A percentile compares a stretch with the other conserved stretches of the same genome.
phyloP scores from a whole-genome alignment of 2,888 invertebrate species.

The Drosophila dives region DNA sequence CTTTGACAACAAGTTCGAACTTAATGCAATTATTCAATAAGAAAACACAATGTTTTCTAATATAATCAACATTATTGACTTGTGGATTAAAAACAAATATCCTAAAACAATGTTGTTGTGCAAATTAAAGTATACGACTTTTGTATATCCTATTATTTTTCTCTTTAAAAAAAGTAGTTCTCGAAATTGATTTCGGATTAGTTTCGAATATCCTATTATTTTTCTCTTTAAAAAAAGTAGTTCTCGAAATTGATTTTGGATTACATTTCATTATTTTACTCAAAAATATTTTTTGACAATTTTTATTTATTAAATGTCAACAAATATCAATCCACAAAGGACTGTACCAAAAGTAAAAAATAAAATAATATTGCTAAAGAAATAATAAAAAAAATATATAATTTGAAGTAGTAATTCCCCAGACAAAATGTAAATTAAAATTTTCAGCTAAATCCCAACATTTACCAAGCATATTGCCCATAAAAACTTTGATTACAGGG shows the following conservation, averaged over 20 bases:
- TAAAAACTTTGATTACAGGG: constrained; percentile 12
- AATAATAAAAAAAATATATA: not conserved
- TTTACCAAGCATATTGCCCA: not conserved
- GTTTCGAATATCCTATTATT: constrained; percentile 31
- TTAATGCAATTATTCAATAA: constrained; percentile 35
- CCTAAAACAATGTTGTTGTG: not conserved
- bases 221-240: not conserved
- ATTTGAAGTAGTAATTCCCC: not conserved
- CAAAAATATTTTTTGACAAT: not conserved
- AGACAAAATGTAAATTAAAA: not conserved
- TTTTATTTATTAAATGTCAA: not conserved
- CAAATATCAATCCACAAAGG: not conserved
- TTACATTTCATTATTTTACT: not conserved
- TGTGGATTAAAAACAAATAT: constrained; percentile 27
- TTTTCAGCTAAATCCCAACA: not conserved
- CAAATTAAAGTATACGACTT: rapidly evolving
- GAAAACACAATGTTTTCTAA: constrained; percentile 47
- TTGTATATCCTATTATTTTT: constrained; percentile 23
- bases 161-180: not conserved
- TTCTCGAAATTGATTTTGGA: not conserved
- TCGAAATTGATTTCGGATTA: not conserved
- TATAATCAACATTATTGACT: constrained; percentile 48
- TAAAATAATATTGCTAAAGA: not conserved
- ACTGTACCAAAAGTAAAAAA: not conserved
- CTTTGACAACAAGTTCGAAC: constrained; percentile 22